These are phyloP conservation scores for Campodea augens DNA, from an alignment of 1,140 invertebrate genomes.

Conservation along the genomic window DNA sequence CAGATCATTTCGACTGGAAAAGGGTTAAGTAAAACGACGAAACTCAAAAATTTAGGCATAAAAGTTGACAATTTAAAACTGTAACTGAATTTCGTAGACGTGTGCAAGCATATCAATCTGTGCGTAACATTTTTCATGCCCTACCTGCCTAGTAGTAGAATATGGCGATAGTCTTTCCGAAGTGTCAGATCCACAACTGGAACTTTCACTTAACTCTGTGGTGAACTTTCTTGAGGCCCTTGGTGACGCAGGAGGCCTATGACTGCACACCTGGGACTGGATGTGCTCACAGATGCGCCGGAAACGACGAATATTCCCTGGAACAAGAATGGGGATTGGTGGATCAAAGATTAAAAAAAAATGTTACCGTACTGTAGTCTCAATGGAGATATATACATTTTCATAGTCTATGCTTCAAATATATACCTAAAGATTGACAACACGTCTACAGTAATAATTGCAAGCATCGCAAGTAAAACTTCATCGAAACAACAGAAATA, in stretches of 20 bases:
- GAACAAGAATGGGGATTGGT: no score
- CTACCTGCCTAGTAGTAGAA: conserved; percentile 32
- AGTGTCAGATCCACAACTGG: conserved; percentile 61
- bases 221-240: conserved; percentile 43
- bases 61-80: neutral
- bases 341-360: no score
- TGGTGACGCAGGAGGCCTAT: conserved; percentile 48
- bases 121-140: neutral
- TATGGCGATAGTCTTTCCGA: conserved; percentile 49
- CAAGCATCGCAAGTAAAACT: no score
- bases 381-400: no score
- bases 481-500: no score
- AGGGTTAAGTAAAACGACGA: neutral
- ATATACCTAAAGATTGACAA: no score
- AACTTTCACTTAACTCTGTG: conserved; percentile 52
- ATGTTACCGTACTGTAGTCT: no score
- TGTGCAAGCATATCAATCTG: no score
- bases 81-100: no score
- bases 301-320: conserved; percentile 86
- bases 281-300: conserved; percentile 90
- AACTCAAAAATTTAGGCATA: neutral
- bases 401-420: no score
- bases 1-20: neutral
- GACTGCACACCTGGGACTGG: conserved; percentile 64
- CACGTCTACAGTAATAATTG: no score